These are phyloP conservation scores for Geopemphigus sp. DNA, from an alignment of 1,140 invertebrate genomes.

Conservation along the genomic window DNA sequence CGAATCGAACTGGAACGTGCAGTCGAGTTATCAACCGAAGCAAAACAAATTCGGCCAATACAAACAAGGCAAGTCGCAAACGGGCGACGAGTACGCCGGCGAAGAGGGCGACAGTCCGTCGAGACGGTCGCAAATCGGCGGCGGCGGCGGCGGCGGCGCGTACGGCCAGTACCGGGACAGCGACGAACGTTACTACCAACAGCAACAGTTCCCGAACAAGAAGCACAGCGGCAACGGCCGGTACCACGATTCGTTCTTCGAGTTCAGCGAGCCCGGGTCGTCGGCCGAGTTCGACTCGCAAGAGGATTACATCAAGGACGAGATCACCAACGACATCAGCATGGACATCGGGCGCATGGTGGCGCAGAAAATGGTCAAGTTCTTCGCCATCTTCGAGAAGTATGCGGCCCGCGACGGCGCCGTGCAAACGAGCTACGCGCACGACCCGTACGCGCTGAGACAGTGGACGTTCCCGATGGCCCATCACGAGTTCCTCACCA, in stretches of 20 bases:
- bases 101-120: too few species aligned
- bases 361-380: slow-evolving; percentile 20
- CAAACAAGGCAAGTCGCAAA: too few species aligned
- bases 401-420: background rate
- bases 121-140: background rate
- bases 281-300: background rate
- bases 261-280: background rate
- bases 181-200: background rate
- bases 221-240: background rate
- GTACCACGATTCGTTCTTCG: background rate
- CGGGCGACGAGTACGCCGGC: background rate
- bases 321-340: background rate
- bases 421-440: background rate
- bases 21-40: background rate
- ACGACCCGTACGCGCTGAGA: background rate
- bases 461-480: background rate
- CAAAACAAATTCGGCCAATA: background rate
- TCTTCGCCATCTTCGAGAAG: slow-evolving; percentile 3
- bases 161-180: background rate
- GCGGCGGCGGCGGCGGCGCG: too few species aligned
- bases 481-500: background rate
- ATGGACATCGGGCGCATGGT: background rate
- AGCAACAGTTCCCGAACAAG: background rate
- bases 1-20: background rate
- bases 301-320: slow-evolving; percentile 17